Evolutionary conservation across 2,888 invertebrate genomes (phyloP).

Genomic region (Drosophila neoperkinsi): DNA sequence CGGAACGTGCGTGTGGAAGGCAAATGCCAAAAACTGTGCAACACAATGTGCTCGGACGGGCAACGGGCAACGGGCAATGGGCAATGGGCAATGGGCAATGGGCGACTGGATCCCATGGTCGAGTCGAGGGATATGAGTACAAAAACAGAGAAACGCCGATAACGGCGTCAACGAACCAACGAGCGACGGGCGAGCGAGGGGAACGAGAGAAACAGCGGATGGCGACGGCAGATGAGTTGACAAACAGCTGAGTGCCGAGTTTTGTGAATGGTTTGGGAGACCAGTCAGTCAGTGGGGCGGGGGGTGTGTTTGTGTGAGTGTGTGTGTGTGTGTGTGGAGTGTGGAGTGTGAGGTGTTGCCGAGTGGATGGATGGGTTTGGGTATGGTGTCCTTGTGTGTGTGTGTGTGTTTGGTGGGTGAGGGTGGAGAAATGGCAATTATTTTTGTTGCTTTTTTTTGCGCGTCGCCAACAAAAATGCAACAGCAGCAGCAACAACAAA

Average conservation of each 20-base stretch:
- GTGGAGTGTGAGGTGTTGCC: slow-evolving; percentile 40
- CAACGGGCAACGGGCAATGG: slow-evolving; percentile 31
- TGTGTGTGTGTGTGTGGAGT: slow-evolving; percentile 13
- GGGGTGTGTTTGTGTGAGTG: slow-evolving; percentile 20
- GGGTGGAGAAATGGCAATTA: slow-evolving; percentile 62
- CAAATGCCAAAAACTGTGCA: slow-evolving; percentile 80
- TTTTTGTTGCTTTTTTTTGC: slow-evolving; percentile 77
- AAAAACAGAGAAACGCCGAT: slow-evolving; percentile 84
- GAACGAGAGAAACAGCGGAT: slow-evolving; percentile 67
- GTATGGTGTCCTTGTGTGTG: slow-evolving; percentile 8
- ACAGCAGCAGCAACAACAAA: slow-evolving; percentile 46
- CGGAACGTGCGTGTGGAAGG: slow-evolving; percentile 77
- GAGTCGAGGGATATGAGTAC: slow-evolving; percentile 78
- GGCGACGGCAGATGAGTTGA: slow-evolving; percentile 80
- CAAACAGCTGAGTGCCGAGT: slow-evolving; percentile 80
- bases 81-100: slow-evolving; percentile 44
- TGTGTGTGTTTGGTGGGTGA: background rate
- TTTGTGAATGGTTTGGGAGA: slow-evolving; percentile 71
- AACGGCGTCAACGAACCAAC: slow-evolving; percentile 75
- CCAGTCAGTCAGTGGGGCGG: slow-evolving; percentile 31
- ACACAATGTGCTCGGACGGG: slow-evolving; percentile 68
- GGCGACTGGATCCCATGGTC: slow-evolving; percentile 43
- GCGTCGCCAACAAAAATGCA: slow-evolving; percentile 64
- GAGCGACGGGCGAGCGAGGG: slow-evolving; percentile 22
- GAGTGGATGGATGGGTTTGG: slow-evolving; percentile 15